Evolutionary conservation across 1,140 invertebrate species (phyloP), one percentile per base, ranked within the genome.

Genomic region (Maconellicoccus hirsutus): DNA sequence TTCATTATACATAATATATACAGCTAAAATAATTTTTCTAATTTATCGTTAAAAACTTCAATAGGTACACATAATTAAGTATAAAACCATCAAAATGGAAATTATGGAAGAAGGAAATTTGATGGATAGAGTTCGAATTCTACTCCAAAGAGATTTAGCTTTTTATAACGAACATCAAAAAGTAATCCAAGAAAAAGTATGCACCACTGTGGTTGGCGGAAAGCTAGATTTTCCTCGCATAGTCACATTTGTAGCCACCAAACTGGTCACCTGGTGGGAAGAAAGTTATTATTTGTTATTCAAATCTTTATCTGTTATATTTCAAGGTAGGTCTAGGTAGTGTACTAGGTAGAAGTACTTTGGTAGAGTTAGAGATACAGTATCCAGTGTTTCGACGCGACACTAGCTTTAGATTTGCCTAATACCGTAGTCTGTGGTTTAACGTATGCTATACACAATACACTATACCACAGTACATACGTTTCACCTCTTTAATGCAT

Each of bases 81-180:
- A n/a, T n/a, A n/a, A 1, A 1, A 7, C 21, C 21, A n/a, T 29
- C 73, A 75, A 63, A 29, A 90, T 90, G 88, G 89, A 90, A 79
- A 86, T 91, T 72, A 89, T 91, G 81, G 89, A 90, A 84, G 88
- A 90, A 84, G 89, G 88, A 25, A 91, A 90, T 83, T 85, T 90
- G 78, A 89, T 90, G 84, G 90, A 90, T 79, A 84, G 88, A 73
- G 88, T 90, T 59, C 84, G 87, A 73, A 90, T 90, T 76, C 81
- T 90, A 39, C 81, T 90, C 52, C 88, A 90, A 78, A 80, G 89
- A 59, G 89, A 91, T 78, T 82, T 89, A 78, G 86, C 89, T 78
- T 90, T 90, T 81, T 91, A 91, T 81, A 86, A 89, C 86, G 83
- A 83, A 73, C 86, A 89, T 77, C 89, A 90, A 77, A 85, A 86